Conservation (phyloP, 2,888 invertebrate genomes). For the Exephanes ischioxanthus region DNA sequence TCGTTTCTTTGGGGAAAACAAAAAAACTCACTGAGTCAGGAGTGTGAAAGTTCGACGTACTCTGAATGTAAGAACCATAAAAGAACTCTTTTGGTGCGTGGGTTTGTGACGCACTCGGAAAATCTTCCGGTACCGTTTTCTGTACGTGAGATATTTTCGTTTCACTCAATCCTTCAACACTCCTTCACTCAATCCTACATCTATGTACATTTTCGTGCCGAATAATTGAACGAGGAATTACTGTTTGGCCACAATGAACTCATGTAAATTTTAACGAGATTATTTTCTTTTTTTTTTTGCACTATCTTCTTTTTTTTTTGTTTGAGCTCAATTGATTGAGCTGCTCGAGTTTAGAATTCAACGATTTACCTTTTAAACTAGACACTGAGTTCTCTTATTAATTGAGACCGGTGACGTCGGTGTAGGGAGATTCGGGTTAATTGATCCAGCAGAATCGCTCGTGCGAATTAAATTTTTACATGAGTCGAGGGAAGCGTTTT, state of each 20-base stretch:
- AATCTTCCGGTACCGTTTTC: not conserved
- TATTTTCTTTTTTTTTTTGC: no score
- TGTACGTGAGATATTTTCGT: no score
- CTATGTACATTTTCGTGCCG: no score
- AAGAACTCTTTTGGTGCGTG: not conserved
- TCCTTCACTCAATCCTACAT: no score
- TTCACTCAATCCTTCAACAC: no score
- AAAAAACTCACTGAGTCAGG: not conserved
- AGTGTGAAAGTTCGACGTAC: conserved; percentile 22
- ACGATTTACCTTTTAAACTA: not conserved
- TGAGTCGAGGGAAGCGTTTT: not conserved
- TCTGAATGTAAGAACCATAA: not conserved
- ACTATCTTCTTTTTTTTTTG: no score
- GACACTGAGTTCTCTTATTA: not conserved
- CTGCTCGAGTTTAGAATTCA: not conserved
- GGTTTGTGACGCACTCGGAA: not conserved
- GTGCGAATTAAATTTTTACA: not conserved
- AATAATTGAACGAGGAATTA: no score
- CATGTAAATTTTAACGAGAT: no score
- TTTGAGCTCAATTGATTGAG: not conserved
- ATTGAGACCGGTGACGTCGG: no score
- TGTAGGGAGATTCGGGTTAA: no score
- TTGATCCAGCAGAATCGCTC: not conserved
- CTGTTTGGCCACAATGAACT: no score
- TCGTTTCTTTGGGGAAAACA: conserved; percentile 13